Percentiles rank a stretch among this genome's conserved stretches.
Evolutionary conservation across 2,888 invertebrate genomes (phyloP).

Genomic region (Plebejus melissa): DNA sequence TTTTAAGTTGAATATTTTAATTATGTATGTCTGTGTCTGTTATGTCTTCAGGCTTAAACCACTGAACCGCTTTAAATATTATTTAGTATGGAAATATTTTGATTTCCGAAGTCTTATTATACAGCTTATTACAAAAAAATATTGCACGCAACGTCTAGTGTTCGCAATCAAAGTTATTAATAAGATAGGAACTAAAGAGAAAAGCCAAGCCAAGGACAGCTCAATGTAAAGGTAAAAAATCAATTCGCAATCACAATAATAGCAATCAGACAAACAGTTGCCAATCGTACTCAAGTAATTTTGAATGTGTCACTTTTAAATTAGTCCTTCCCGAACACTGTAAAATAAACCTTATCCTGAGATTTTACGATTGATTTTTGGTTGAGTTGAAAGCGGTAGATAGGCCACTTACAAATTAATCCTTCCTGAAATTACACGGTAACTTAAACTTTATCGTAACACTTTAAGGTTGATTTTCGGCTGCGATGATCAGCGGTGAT

Average conservation of each 20-base stretch:
- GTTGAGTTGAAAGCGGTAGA: background rate
- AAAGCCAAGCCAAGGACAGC: background rate
- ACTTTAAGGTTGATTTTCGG: background rate
- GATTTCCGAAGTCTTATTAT: too few species aligned
- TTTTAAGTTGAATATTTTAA: too few species aligned
- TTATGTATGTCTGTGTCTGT: too few species aligned
- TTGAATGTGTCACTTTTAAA: slow-evolving; percentile 34
- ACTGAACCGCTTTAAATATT: too few species aligned
- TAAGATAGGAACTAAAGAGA: background rate
- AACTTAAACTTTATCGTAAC: slow-evolving; percentile 24
- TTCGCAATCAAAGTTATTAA: background rate
- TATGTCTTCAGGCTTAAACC: too few species aligned
- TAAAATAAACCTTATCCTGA: slow-evolving; percentile 22
- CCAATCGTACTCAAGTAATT: slow-evolving; percentile 34
- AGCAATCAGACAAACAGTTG: slow-evolving; percentile 24
- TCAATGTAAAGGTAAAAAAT: background rate
- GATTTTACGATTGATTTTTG: background rate
- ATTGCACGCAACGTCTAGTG: too few species aligned
- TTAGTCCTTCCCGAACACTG: slow-evolving; percentile 19
- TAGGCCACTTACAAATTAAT: slow-evolving; percentile 14
- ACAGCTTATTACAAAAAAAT: too few species aligned
- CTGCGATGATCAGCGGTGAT: background rate
- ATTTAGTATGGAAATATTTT: too few species aligned
- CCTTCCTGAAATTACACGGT: background rate
- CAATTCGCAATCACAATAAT: slow-evolving; percentile 22